Evolutionary conservation across 2,113 vertebrate species (phyloP), one percentile per base, ranked within the genome.

Genomic region (Chamaea fasciata): DNA sequence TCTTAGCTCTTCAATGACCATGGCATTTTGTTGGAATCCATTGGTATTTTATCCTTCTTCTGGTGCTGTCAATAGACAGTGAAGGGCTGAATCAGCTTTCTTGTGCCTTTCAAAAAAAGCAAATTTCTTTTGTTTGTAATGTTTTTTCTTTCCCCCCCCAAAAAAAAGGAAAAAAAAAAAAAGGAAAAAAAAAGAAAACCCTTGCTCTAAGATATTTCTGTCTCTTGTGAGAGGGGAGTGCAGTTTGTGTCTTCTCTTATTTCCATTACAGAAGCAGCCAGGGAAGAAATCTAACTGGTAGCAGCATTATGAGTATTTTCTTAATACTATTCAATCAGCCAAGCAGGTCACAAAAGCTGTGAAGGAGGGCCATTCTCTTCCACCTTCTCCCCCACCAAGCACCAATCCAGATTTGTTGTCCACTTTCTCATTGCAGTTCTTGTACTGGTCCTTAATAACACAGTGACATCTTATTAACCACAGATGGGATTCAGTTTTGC

Each of bases 261-360:
- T 93, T 94, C 69, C 70, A 31, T 90, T 89, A 39, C 76, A 97
- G 97, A 59, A 85, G 69, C 90, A 91, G 26, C 57, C 81, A 16
- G 46, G 56, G 62, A 98, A 77, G 76, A 98, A 97, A 90, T 96
- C 89, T 60, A 97, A 96, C 80, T 97, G 97, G 97, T 97, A 96
- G 81, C 93, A 97, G 35, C 63, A 94, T 41, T 97, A 95, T 44
- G 91, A 98, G 86, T 96, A 97, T 41, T 98, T 98, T 83, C 92
- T 98, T 64, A 97, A 76, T 13, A 10, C 71, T 1, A 89, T 97
- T 83, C 56, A 14, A 30, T 95, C 96, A 57, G 96, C 91, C 47
- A 97, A 96, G 88, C 41, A 95, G 41, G 93, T 92, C 42, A 80
- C 86, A 5, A 65, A 92, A 79, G 94, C 96, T 73, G 73, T 97